These are phyloP conservation scores for Blastomussa wellsi DNA, from an alignment of 92 coral and sea anemone species.

Conservation along the genomic window DNA sequence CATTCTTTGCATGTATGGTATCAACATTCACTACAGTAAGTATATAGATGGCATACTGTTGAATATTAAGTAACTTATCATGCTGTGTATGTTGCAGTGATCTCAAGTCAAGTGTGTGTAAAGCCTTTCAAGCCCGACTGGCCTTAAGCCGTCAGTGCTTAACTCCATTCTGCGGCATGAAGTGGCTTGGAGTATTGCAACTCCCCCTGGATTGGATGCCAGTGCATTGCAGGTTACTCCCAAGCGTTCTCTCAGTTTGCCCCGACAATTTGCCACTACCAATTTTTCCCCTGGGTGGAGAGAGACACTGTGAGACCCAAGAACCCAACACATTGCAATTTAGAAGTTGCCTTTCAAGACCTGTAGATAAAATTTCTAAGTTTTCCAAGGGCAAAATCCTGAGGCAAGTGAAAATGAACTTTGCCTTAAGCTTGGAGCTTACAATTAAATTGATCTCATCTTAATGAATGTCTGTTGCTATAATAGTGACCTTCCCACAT, in stretches of 20 bases:
- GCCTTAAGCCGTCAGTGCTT: too few relatives aligned
- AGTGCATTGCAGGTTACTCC: too few relatives aligned
- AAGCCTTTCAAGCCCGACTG: too few relatives aligned
- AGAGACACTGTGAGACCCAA: too few relatives aligned
- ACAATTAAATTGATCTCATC: background rate
- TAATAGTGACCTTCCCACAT: background rate
- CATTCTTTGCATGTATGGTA: conserved; percentile 99
- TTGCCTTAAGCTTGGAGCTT: background rate
- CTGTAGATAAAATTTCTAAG: background rate
- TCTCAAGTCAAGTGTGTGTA: background rate
- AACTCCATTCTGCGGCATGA: too few relatives aligned
- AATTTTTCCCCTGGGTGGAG: too few relatives aligned
- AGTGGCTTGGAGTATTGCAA: too few relatives aligned
- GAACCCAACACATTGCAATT: too few relatives aligned
- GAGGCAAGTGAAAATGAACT: background rate
- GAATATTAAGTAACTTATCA: background rate
- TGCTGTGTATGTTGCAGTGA: background rate
- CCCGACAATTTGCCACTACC: too few relatives aligned
- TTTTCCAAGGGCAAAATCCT: background rate
- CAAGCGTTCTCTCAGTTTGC: too few relatives aligned
- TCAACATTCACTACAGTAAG: conserved; percentile 98
- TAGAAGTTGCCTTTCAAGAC: too few relatives aligned
- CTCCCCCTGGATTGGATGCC: too few relatives aligned
- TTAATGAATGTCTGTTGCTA: background rate
- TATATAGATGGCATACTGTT: background rate